These are phyloP conservation scores for Drosophila takahashii DNA, from an alignment of 1,140 invertebrate genomes.

Conservation along the genomic window DNA sequence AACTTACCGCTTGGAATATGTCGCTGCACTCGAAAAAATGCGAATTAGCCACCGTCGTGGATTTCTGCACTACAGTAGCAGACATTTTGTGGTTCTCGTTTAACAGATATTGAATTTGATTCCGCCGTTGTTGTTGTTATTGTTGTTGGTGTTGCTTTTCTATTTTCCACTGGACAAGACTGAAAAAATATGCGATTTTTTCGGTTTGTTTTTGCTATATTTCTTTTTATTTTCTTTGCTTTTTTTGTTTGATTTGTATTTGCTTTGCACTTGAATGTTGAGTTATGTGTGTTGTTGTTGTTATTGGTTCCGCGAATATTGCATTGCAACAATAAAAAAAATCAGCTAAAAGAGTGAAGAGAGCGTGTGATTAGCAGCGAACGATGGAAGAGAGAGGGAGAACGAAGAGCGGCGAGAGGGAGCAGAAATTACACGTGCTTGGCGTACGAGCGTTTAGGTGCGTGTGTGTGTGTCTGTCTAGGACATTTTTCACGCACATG, in stretches of 20 bases:
- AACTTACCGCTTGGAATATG: constrained; percentile 66
- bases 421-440: constrained; percentile 62
- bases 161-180: constrained; percentile 46
- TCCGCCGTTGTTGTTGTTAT: constrained; percentile 21
- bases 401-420: background rate
- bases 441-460: background rate
- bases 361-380: constrained; percentile 29
- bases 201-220: constrained; percentile 28
- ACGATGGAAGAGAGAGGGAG: constrained; percentile 7
- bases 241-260: constrained; percentile 24
- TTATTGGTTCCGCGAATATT: constrained; percentile 62
- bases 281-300: constrained; percentile 37
- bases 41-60: constrained; percentile 53
- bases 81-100: constrained; percentile 55
- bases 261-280: constrained; percentile 60
- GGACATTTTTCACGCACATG: constrained; percentile 73
- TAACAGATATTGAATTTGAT: constrained; percentile 40
- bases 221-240: constrained; percentile 23
- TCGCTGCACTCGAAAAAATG: constrained; percentile 63
- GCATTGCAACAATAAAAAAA: constrained; percentile 63
- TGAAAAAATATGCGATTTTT: constrained; percentile 37
- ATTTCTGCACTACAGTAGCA: constrained; percentile 66
- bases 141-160: constrained; percentile 11
- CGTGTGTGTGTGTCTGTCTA: constrained; percentile 13
- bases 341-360: constrained; percentile 28